These are phyloP conservation scores for Silurus aristotelis DNA, from an alignment of 2,797 vertebrate species.

Conservation along the genomic window DNA sequence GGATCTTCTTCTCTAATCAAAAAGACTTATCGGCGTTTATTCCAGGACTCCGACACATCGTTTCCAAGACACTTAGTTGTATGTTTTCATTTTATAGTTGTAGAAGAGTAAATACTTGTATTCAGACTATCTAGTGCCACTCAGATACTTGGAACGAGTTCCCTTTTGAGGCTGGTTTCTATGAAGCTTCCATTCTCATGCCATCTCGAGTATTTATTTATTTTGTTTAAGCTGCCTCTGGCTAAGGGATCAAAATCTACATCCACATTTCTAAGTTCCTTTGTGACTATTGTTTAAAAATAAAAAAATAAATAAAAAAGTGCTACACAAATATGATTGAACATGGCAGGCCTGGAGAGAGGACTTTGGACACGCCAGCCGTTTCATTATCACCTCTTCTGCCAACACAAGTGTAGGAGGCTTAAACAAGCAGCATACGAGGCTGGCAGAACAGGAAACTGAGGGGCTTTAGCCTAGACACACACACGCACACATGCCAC, in stretches of 20 bases:
- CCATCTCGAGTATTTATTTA: not conserved
- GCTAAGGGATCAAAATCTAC: not conserved
- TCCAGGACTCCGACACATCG: not conserved
- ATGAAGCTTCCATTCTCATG: not conserved
- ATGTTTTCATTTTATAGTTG: not conserved
- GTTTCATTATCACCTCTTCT: conserved; percentile 21
- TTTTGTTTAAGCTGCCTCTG: not conserved
- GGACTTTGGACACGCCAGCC: conserved; percentile 39
- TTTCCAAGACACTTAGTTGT: not conserved
- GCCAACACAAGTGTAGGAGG: conserved; percentile 27
- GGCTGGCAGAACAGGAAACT: conserved; percentile 28
- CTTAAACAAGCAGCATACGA: conserved; percentile 3
- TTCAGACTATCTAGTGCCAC: not conserved
- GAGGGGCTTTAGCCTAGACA: conserved; percentile 2
- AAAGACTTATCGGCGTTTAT: not conserved
- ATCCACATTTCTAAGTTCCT: not conserved
- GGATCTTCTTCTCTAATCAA: too few species aligned
- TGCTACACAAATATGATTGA: not conserved
- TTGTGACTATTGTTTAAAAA: not conserved
- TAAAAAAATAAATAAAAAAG: not conserved
- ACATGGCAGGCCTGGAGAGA: not conserved
- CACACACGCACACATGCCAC: conserved; percentile 24
- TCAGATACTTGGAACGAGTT: not conserved
- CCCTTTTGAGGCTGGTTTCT: not conserved
- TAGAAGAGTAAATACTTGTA: not conserved